Conservation (phyloP, 1,140 invertebrate species). For the Nephotettix cincticeps region DNA sequence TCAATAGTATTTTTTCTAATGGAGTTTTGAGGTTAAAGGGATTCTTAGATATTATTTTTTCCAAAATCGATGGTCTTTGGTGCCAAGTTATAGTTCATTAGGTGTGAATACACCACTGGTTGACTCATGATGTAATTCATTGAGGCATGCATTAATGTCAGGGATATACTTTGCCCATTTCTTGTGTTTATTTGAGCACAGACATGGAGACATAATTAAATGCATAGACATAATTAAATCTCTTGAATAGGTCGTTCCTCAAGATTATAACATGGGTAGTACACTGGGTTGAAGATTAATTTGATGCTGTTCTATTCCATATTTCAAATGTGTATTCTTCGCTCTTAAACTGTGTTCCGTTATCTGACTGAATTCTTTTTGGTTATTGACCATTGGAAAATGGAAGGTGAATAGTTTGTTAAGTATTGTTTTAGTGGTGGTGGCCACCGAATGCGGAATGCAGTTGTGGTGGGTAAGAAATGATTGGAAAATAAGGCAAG, state of each 20-base stretch:
- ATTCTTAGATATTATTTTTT: no score
- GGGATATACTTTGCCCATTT: not conserved
- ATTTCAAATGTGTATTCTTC: not conserved
- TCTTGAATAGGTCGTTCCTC: not conserved
- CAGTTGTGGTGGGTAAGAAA: no score
- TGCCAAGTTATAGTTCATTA: not conserved
- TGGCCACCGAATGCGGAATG: no score
- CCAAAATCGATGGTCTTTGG: slow-evolving; percentile 51
- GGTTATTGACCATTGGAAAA: not conserved
- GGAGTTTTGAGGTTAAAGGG: no score
- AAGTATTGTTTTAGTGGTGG: not conserved
- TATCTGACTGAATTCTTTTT: not conserved
- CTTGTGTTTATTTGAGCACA: not conserved
- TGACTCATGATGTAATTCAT: not conserved
- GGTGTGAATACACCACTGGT: not conserved
- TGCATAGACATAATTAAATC: not conserved
- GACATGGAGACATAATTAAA: no score
- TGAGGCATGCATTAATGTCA: not conserved
- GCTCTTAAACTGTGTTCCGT: slow-evolving; percentile 2
- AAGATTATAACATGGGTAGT: no score
- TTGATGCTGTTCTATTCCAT: not conserved
- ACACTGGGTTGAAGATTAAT: not conserved
- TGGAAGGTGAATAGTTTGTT: not conserved
- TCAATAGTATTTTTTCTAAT: no score
- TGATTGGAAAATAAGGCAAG: no score